Evolutionary conservation across 2,797 vertebrate genomes (phyloP).

Genomic region (Sorex maritimensis): DNA sequence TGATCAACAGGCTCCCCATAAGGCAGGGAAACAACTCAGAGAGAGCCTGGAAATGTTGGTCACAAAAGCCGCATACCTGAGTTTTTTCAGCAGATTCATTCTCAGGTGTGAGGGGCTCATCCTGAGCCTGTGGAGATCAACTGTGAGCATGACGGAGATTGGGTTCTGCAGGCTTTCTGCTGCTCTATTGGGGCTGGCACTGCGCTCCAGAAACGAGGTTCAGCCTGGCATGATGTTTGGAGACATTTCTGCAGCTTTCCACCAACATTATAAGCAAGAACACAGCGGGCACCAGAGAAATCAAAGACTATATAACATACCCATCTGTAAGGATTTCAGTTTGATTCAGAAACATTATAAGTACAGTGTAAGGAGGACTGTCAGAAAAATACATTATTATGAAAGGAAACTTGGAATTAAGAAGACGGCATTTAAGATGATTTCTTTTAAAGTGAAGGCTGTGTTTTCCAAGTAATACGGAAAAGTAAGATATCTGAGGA

Average conservation of each 20-base stretch:
- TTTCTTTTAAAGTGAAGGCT: neutral
- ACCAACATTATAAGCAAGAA: neutral
- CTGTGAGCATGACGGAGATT: too few relatives aligned
- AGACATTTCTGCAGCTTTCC: neutral
- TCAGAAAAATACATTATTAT: conserved; percentile 38
- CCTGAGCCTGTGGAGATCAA: too few relatives aligned
- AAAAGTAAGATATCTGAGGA: conserved; percentile 1
- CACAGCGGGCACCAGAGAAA: neutral
- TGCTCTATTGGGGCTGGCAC: too few relatives aligned
- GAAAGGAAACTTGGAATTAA: conserved; percentile 29
- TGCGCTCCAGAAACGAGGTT: too few relatives aligned
- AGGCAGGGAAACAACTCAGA: too few relatives aligned
- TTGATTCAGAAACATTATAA: conserved; percentile 9
- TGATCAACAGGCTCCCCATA: too few relatives aligned
- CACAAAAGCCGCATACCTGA: too few relatives aligned
- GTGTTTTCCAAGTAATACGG: conserved; percentile 3
- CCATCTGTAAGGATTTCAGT: neutral
- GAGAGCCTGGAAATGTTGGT: too few relatives aligned
- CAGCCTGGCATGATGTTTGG: too few relatives aligned
- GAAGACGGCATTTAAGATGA: neutral
- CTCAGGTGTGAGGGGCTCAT: too few relatives aligned
- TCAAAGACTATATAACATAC: conserved; percentile 43
- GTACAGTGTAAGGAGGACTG: neutral
- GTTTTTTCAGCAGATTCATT: too few relatives aligned
- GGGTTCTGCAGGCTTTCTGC: too few relatives aligned